phyloP scores from a whole-genome alignment of 2,113 vertebrate genomes.

The Dinomys branickii region DNA sequence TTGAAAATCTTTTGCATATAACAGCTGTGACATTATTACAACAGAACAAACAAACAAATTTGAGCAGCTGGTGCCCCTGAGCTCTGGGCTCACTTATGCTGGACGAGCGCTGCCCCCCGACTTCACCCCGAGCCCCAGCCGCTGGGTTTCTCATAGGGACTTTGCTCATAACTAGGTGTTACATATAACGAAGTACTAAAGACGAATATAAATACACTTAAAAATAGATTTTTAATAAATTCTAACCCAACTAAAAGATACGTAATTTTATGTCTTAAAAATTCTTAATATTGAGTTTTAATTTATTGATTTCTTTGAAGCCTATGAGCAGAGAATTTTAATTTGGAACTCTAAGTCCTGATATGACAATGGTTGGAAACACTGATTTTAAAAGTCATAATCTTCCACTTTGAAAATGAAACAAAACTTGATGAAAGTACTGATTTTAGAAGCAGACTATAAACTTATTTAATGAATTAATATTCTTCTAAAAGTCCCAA shows the following conservation, averaged over 20 bases:
- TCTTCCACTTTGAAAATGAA: slow-evolving; percentile 58
- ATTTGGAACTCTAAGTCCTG: slow-evolving; percentile 37
- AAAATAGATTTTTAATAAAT: slow-evolving; percentile 1
- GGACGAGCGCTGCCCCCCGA: not conserved
- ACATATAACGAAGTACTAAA: too few species aligned
- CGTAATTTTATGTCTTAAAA: slow-evolving; percentile 40
- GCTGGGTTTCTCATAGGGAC: not conserved
- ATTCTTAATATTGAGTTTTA: slow-evolving; percentile 28
- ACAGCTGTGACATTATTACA: not conserved
- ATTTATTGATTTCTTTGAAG: slow-evolving; percentile 1
- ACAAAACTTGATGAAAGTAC: slow-evolving; percentile 12
- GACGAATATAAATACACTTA: slow-evolving; percentile 27
- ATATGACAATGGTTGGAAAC: slow-evolving; percentile 52
- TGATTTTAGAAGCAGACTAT: slow-evolving; percentile 17
- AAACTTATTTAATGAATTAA: slow-evolving; percentile 33
- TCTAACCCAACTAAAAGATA: not conserved
- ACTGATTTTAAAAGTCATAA: slow-evolving; percentile 34
- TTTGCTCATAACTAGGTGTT: slow-evolving; percentile 52
- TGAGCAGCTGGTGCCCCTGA: not conserved
- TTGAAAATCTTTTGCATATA: not conserved
- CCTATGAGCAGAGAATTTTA: slow-evolving; percentile 31
- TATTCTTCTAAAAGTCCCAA: slow-evolving; percentile 31
- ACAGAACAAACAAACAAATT: not conserved
- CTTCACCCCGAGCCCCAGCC: not conserved
- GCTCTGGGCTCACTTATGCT: not conserved